These are phyloP conservation scores for Ornithoptera alexandrae DNA, from an alignment of 2,888 invertebrate genomes.

Conservation along the genomic window DNA sequence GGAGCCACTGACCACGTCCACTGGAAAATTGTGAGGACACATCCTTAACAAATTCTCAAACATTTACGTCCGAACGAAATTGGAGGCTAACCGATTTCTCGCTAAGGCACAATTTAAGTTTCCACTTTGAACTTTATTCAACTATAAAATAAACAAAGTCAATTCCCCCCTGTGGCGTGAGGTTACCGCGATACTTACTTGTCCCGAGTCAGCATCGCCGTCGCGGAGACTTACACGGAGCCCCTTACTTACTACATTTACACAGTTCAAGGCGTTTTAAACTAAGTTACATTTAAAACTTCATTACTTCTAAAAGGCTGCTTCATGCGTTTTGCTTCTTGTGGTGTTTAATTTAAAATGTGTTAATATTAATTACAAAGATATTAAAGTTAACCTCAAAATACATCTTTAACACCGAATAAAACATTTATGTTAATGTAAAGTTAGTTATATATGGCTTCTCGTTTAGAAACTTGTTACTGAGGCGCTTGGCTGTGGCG, in stretches of 20 bases:
- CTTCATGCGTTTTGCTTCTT: conserved; percentile 16
- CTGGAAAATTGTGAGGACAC: conserved; percentile 34
- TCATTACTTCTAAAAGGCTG: conserved; percentile 17
- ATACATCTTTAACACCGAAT: conserved; percentile 25
- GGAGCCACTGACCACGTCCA: conserved; percentile 15
- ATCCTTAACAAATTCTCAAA: conserved; percentile 39
- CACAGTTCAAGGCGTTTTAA: conserved; percentile 24
- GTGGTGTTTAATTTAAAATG: conserved; percentile 4
- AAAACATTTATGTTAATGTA: conserved; percentile 27
- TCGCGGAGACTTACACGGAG: not conserved
- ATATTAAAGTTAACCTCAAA: conserved; percentile 28
- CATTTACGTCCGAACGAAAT: conserved; percentile 57
- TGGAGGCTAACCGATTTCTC: conserved; percentile 63
- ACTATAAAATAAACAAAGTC: conserved; percentile 68
- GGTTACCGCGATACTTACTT: conserved; percentile 37
- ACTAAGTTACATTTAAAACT: conserved; percentile 10
- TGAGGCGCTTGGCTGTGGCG: conserved; percentile 18
- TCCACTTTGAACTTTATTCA: conserved; percentile 75
- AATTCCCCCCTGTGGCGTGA: conserved; percentile 51
- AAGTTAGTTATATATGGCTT: conserved; percentile 19
- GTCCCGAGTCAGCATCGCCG: not conserved
- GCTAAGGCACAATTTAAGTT: conserved; percentile 79
- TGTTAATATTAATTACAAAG: conserved; percentile 23
- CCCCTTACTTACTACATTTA: conserved; percentile 14
- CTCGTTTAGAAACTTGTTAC: conserved; percentile 24